Evolutionary conservation across 2,888 invertebrate genomes (phyloP), one percentile per base, ranked within the genome.

Genomic region (Schizaphis graminum): DNA sequence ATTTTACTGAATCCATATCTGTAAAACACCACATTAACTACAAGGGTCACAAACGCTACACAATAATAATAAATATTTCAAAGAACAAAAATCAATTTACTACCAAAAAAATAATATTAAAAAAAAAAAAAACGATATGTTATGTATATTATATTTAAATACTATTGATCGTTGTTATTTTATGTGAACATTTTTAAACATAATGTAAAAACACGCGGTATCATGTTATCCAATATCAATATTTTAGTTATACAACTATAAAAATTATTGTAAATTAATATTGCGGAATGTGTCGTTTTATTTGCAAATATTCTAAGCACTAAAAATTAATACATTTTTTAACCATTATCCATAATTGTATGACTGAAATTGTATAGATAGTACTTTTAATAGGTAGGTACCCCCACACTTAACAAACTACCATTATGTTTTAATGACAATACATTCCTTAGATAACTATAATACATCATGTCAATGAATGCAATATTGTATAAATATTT

Each of bases 101-200:
- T 61, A 61, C 21, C 10, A 67, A 61, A 41, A 61, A 61, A 90
- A 13, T 3, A 89, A 89, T 1, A 61, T 53, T 4, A 88, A 56
- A 35, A 89, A 28, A 44, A 26, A 28, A 57, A 61, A n/a, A 90
- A 44, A 61, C 8, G 24, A 67, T 47, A 61, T 2, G n/a, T 47
- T 86, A n/a, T n/a, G 16, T 11, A 28, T 61, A 61, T 47, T 61
- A 47, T 44, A 61, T 47, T 47, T 90, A 90, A 90, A 67, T 47
- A 61, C 28, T 57, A n/a, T 90, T 41, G 47, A 90, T 47, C n/a
- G 47, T 11, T 47, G n/a, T 90, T 90, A n/a, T 90, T 90, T 47
- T 89, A 61, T 28, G 13, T 35, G 35, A 7, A 77, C 7, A 28
- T 85, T 85, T 28, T 44, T 47, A 16, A 47, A 11, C n/a, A 47